Evolutionary conservation across 2,888 invertebrate genomes (phyloP), one percentile per base, ranked within the genome.

Genomic region (Sminthurides aquaticus): DNA sequence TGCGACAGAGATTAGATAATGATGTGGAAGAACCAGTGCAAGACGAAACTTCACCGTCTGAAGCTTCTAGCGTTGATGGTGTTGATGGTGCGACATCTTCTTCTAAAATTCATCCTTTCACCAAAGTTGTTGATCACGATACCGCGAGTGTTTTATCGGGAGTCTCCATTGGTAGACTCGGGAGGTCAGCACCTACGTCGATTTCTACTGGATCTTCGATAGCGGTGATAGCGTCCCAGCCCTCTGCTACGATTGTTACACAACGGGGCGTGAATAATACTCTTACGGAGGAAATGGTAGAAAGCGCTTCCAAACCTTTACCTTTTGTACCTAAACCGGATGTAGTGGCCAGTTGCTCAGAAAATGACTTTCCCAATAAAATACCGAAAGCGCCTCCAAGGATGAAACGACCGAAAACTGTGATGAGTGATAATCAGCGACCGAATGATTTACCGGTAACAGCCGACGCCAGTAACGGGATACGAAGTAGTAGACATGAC

Each of bases 131-230:
- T 76, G 90, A 93, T 74, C 90, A 90, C 76, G 92, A 92, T 79
- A 87, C 91, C 20, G 84, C 90, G 78, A 91, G 91, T 77, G 81
- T 92, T 75, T 91, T 91, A 78, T 91, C 91, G 77, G 88, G 92
- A 84, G 90, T 90, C 74, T 92, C 92, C 58, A 81, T 92, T 65
- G 91, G 91, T 26, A 52, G 91, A 75, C 87, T 90, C 69, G 90
- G 91, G 28, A 82, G 89, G 73, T 87, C 91, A 77, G 82, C 49
- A 24, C 60, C 67, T 49, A 57, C 56, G 11, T n/a, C 57, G 28
- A 49, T 64, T n/a, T 49, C 57, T n/a, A 60, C 57, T 60, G 22
- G 34, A 18, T 22, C 63, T 15, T 20, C 49, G 25, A 8, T 54
- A 52, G 25, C 62, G 11, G 22, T 5, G 8, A 20, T 22, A 15